A percentile compares a stretch with the other conserved stretches of the same genome.
These are phyloP conservation scores for Morus bassanus DNA, from an alignment of 2,797 vertebrate genomes.

Conservation along the genomic window DNA sequence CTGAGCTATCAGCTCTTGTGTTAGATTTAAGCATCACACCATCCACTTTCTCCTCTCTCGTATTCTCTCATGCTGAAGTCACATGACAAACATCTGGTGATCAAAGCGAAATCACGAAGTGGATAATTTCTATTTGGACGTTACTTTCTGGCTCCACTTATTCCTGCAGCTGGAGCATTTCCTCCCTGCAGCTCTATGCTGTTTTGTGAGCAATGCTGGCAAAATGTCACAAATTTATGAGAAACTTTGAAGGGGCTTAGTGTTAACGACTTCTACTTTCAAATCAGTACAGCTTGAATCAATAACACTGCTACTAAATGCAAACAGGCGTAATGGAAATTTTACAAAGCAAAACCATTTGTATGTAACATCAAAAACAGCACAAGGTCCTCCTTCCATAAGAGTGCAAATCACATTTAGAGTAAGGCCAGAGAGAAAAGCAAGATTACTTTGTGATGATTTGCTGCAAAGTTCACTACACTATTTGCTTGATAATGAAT, in stretches of 20 bases:
- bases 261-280: conserved; percentile 36
- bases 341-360: conserved; percentile 56
- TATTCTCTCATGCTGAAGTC: neutral
- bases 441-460: conserved; percentile 67
- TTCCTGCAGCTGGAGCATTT: conserved; percentile 45
- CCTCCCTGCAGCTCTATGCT: neutral
- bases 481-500: conserved; percentile 78
- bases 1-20: neutral
- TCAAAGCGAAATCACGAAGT: conserved; percentile 36
- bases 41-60: neutral
- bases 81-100: conserved; percentile 49
- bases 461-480: conserved; percentile 71
- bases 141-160: conserved; percentile 44
- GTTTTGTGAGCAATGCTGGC: neutral
- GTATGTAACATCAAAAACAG: conserved; percentile 13
- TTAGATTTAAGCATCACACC: neutral
- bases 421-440: conserved; percentile 67
- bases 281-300: conserved; percentile 34
- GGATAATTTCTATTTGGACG: conserved; percentile 33
- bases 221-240: conserved; percentile 17
- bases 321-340: conserved; percentile 47
- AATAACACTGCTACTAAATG: neutral
- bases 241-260: conserved; percentile 38
- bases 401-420: conserved; percentile 67
- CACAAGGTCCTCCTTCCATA: conserved; percentile 60